These are phyloP conservation scores for Erebia aethiops DNA, from an alignment of 2,888 invertebrate genomes.

Conservation along the genomic window DNA sequence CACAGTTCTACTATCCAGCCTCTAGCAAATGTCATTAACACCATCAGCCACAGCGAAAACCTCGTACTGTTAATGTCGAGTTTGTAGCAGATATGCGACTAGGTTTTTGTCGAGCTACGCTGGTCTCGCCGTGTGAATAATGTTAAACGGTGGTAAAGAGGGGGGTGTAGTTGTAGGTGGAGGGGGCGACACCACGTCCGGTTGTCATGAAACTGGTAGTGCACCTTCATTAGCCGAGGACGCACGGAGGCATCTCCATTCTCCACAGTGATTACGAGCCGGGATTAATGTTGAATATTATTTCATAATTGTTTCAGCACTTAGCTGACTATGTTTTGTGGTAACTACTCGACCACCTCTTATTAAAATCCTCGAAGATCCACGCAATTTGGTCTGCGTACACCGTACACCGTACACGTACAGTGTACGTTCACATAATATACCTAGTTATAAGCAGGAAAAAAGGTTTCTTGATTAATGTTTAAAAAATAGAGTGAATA, in stretches of 20 bases:
- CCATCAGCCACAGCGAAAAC: background rate
- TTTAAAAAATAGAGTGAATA: no score
- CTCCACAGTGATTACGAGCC: constrained; percentile 11
- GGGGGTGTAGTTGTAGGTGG: background rate
- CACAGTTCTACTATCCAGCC: background rate
- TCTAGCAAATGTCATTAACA: background rate
- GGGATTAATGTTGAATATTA: constrained; percentile 12
- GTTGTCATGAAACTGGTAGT: constrained; percentile 14
- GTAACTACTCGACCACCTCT: background rate
- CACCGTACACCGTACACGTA: no score
- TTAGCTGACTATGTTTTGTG: background rate
- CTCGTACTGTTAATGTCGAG: background rate
- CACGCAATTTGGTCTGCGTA: constrained; percentile 3
- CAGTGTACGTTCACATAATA: background rate
- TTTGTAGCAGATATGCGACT: constrained; percentile 1
- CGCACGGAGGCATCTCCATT: background rate
- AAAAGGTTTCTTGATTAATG: no score
- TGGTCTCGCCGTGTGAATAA: constrained; percentile 28
- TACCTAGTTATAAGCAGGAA: background rate
- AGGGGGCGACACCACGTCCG: constrained; percentile 5
- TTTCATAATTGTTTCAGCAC: constrained; percentile 11
- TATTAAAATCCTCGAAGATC: background rate
- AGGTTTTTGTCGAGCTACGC: constrained; percentile 8
- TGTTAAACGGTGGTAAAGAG: constrained; percentile 21
- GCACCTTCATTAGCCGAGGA: constrained; percentile 18